phyloP scores from a whole-genome alignment of 2,113 vertebrate genomes.

The Macroglossus sobrinus region DNA sequence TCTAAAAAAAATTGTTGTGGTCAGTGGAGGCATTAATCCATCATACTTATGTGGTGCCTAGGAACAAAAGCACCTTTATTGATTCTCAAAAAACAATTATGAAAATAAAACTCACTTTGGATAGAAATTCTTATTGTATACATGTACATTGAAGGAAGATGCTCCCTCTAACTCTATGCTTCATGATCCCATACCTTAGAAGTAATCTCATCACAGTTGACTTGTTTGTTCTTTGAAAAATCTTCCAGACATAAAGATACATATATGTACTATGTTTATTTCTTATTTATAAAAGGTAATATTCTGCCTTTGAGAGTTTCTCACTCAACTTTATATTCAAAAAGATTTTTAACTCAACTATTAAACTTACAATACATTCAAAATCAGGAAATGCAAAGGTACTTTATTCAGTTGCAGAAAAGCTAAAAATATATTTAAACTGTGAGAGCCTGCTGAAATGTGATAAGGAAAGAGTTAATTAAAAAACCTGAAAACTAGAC shows the following conservation, averaged over 20 bases:
- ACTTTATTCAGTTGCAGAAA: not conserved
- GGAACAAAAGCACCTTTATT: not conserved
- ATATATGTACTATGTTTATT: not conserved
- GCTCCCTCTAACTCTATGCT: not conserved
- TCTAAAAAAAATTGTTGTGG: not conserved
- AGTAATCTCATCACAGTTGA: not conserved
- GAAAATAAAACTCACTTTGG: not conserved
- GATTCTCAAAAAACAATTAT: not conserved
- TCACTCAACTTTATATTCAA: not conserved
- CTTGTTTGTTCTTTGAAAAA: not conserved
- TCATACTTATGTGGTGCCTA: not conserved
- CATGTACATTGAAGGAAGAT: not conserved
- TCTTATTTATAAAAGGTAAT: not conserved
- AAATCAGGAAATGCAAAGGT: not conserved
- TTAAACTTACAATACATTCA: not conserved
- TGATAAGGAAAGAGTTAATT: too few relatives aligned
- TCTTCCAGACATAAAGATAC: not conserved
- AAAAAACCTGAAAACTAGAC: too few relatives aligned
- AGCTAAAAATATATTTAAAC: not conserved
- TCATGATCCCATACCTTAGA: not conserved
- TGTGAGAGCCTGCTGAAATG: too few relatives aligned
- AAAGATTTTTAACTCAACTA: not conserved
- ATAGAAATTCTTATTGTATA: not conserved
- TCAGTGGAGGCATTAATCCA: not conserved
- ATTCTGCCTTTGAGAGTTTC: not conserved